A percentile compares a stretch with the other conserved stretches of the same genome.
These are phyloP conservation scores for Helicoverpa armigera DNA, from an alignment of 1,140 invertebrate genomes.

Conservation along the genomic window DNA sequence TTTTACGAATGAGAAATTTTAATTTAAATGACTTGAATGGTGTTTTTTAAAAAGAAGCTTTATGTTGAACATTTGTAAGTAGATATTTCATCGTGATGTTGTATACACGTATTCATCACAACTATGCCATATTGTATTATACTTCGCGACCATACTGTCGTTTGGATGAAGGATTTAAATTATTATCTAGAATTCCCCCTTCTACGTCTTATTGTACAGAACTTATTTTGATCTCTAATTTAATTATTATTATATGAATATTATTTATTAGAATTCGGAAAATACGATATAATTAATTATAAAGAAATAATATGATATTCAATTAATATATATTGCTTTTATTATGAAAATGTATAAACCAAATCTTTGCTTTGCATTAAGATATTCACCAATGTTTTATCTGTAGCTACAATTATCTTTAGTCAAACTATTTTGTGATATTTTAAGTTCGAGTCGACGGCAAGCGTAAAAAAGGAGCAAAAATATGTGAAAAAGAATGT, in stretches of 20 bases:
- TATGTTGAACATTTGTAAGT: not conserved
- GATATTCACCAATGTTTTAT: constrained; percentile 13
- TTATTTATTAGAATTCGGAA: constrained; percentile 21
- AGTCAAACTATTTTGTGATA: constrained; percentile 42
- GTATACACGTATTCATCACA: not conserved
- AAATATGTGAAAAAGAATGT: constrained; percentile 28
- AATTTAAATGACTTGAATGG: not conserved
- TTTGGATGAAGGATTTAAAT: not conserved
- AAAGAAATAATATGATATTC: constrained; percentile 9
- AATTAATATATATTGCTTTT: constrained; percentile 13
- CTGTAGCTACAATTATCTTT: constrained; percentile 26
- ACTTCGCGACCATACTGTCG: not conserved
- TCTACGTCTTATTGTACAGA: constrained; percentile 31
- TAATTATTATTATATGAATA: constrained; percentile 28
- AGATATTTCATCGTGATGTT: not conserved
- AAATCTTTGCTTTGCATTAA: constrained; percentile 21
- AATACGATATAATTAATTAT: constrained; percentile 11
- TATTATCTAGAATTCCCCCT: constrained; percentile 3
- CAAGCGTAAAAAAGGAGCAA: not conserved
- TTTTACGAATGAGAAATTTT: too few species aligned
- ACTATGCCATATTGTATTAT: not conserved
- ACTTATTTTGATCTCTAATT: constrained; percentile 46
- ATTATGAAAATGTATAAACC: not conserved
- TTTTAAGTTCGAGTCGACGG: constrained; percentile 9
- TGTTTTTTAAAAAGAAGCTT: not conserved